Conservation (phyloP, 2,113 vertebrate genomes). For the Pontoporia blainvillei region DNA sequence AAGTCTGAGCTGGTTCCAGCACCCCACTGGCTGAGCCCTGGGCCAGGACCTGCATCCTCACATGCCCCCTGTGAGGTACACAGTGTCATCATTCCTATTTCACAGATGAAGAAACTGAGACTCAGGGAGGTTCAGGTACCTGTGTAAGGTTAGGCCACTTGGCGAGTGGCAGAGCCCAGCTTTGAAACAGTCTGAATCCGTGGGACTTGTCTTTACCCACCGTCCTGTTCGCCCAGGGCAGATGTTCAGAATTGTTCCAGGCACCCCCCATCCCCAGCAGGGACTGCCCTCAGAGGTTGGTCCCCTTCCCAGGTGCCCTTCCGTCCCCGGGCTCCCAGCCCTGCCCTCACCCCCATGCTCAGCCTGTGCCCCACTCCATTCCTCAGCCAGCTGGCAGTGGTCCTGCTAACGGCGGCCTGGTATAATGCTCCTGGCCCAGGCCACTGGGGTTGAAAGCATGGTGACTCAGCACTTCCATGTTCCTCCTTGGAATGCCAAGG, state of each 20-base stretch:
- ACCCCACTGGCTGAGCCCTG: neutral
- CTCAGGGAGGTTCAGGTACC: neutral
- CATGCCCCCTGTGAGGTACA: neutral
- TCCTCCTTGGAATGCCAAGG: neutral
- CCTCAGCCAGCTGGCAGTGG: neutral
- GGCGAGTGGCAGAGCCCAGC: neutral
- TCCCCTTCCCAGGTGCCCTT: neutral
- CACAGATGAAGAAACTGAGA: neutral
- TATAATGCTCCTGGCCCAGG: neutral
- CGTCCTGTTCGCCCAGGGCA: neutral
- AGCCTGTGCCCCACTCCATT: neutral
- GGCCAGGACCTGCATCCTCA: neutral
- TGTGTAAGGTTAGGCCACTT: fast-evolving
- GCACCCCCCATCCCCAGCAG: neutral
- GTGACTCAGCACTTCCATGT: neutral
- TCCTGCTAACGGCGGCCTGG: neutral
- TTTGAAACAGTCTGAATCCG: neutral
- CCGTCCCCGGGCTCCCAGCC: neutral
- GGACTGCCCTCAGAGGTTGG: neutral
- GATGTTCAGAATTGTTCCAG: neutral
- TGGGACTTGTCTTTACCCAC: neutral
- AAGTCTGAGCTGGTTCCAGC: neutral
- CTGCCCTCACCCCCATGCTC: neutral
- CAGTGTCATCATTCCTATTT: neutral
- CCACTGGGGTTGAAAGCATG: fast-evolving